Base-by-base conservation (phyloP, 2,113 vertebrate species). In the Zapus hudsonius region DNA sequence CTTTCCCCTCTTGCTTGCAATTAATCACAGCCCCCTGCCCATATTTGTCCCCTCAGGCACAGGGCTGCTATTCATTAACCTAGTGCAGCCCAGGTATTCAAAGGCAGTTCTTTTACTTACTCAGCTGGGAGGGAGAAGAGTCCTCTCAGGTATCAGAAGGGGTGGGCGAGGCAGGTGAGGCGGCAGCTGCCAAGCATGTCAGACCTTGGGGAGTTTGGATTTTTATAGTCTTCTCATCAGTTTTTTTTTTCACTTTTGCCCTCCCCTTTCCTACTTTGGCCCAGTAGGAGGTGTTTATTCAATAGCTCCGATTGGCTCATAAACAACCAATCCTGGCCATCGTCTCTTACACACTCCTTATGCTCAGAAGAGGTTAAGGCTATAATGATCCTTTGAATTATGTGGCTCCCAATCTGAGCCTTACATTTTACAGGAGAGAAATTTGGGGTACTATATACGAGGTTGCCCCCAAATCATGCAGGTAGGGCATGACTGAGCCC, bases 151-250 rank as follows among this genome's bases (percentile, higher is more conserved):
- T 90, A 52, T 69, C 82, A 81, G 92, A 96, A 94, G 84, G 66
- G 73, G 73, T 92, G 83, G 12, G 5, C 78, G 90, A 52, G 52
- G 52, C 52, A 52, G 52, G 52, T 15, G 12, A 97, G 83, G 86
- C 89, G 90, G 91, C 88, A 88, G 92, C 92, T 92, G 82, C 83
- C 82, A 17, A 97, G 94, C 89, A 95, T 93, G 95, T 88, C 1
- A 0, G 0, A 47, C 73, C 23, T 82, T 89, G 31, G 80, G 72
- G 16, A 84, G 89, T 66, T 29, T 92, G 81, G 40, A 95, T 86
- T 97, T 97, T 98, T 98, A 98, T 98, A 98, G 95, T 79, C 76
- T 70, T 93, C 93, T 66, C 81, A 42, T 66, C 70, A 66, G 76
- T 2, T 47, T 31, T n/a, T 72, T 23, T 72, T 33, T 67, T 66